Base-by-base conservation (phyloP, 2,113 vertebrate species). In the Sterrhoptilus dennistouni region DNA sequence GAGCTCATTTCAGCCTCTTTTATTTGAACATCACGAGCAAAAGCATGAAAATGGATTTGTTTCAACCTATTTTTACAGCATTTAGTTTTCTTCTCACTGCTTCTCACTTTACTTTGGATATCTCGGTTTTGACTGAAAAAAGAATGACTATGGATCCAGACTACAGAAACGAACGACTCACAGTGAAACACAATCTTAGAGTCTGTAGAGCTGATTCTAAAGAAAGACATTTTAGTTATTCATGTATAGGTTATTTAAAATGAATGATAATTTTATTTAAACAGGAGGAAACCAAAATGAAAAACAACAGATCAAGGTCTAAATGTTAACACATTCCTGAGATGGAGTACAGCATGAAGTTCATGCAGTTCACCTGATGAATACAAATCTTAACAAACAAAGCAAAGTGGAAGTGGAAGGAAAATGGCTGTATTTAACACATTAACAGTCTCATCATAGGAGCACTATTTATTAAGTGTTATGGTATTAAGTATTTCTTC, bases 1-100 rank as follows among this genome's bases (percentile, higher is more conserved):
- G 81, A 87, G 83, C 53, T 91, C 45, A 60, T 85, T 89, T 79
- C 74, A 83, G 57, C 23, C 14, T 52, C 42, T 93, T 94, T 76
- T 88, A 94, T 90, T 95, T 83, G 52, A 87, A 83, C n/a, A 93
- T 87, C 54, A 11, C 3, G 18, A 90, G 42, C 16, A 83, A 85
- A 94, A 85, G 70, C 78, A 85, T 72, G 75, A 69, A 94, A 96
- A 94, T 83, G 20, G 54, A 83, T 93, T 95, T 64, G 31, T 57
- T 97, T 94, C 92, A 93, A 76, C 25, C 78, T 96, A 72, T 93
- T 94, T 96, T 94, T 92, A 27, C 14, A 85, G 60, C 18, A 56
- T 65, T 89, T 72, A 4, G 6, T 57, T 93, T 94, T 89, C 56
- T 65, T 47, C 75, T 35, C 45, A 22, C n/a, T 74, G 54, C 15